Evolutionary conservation across 2,888 invertebrate species (phyloP), one percentile per base, ranked within the genome.

Genomic region (Scaptomyza tumidula): DNA sequence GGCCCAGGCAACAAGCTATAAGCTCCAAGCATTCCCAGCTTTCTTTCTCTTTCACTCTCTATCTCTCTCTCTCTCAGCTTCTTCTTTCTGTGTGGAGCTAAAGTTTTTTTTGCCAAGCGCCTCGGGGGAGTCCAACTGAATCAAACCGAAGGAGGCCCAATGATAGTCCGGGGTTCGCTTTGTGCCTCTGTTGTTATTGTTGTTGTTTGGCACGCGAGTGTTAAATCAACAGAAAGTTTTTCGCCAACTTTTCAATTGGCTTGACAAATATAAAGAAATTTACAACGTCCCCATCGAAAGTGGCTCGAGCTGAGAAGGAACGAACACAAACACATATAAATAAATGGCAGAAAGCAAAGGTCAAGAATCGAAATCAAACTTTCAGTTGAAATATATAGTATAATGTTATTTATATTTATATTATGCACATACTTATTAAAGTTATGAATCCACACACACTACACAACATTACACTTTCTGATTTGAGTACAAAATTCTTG

Each of bases 181-280:
- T 71, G 54, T 50, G 44, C 35, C 39, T 71, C 41, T 70, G 60
- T 63, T 58, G 24, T 46, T 58, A 6, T 41, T 70, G 60, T 63
- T 59, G 29, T 50, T 58, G 24, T 50, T 58, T 50, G 62, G 49
- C 54, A 66, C 56, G 52, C 67, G 74, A 69, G 80, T 83, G 84
- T 84, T 81, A 76, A 84, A 78, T 84, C 81, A 84, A 84, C 78
- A 84, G 67, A 80, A 78, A 74, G 76, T 80, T 81, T 78, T 81
- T 54, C 46, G 53, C 62, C 69, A 85, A 82, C 82, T 85, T 82
- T 82, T 85, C 82, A 82, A 85, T 82, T 82, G 85, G 85, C 70
- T 80, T 82, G 82, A 85, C 85, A 82, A 85, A 82, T 82, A 84
- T 73, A 85, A 69, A 56, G 63, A 53, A 69, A 69, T 63, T 69